Percentiles rank a stretch among this genome's conserved stretches.
Conservation (phyloP, 2,797 vertebrate species). For the Saguinus oedipus region DNA sequence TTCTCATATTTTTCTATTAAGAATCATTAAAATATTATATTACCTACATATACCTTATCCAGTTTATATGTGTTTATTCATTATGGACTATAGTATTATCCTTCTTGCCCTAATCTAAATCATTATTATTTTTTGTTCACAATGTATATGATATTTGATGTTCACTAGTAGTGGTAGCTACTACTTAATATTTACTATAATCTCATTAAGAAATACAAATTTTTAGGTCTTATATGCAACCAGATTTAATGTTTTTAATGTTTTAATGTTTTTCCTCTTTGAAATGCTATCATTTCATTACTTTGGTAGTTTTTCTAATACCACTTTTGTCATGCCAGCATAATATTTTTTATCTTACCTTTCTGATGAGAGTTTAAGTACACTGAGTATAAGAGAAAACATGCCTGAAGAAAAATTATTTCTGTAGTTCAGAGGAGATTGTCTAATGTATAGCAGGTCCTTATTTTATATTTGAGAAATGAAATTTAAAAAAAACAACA, state of each 20-base stretch:
- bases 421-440: not conserved
- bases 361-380: not conserved
- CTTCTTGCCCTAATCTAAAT: not conserved
- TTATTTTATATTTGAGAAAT: not conserved
- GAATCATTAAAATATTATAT: not conserved
- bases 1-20: not conserved
- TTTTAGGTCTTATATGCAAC: not conserved
- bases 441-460: not conserved
- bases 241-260: not conserved
- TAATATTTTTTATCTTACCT: not conserved
- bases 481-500: not conserved
- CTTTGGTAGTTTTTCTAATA: not conserved
- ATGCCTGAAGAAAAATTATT: not conserved
- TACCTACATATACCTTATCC: not conserved
- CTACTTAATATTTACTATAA: not conserved
- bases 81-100: not conserved
- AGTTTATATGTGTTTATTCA: not conserved
- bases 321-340: not conserved
- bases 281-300: not conserved
- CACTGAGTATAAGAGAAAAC: not conserved
- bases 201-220: not conserved
- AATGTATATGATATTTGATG: not conserved
- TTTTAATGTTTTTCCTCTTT: not conserved
- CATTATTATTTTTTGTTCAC: not conserved
- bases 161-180: not conserved